Conservation (phyloP, 2,797 vertebrate species). For the Fratercula arctica region DNA sequence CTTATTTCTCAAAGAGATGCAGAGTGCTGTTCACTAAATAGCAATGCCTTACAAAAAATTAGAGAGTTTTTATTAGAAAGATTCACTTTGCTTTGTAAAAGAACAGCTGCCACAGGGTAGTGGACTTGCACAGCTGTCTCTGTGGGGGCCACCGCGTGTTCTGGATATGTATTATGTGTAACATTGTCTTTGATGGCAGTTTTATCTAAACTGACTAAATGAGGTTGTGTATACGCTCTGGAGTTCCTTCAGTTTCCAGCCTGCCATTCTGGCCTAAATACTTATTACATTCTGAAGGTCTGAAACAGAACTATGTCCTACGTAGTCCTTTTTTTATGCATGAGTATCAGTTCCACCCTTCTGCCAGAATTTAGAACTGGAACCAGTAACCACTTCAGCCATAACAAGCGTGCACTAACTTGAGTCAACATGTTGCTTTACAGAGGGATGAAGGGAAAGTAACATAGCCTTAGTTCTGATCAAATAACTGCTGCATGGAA, state of each 20-base stretch:
- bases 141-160: background rate
- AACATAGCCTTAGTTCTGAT: background rate
- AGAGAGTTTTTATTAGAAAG: background rate
- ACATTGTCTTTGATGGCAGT: background rate
- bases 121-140: background rate
- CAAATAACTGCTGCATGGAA: background rate
- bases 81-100: background rate
- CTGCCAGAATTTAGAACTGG: background rate
- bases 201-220: background rate
- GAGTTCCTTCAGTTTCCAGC: background rate
- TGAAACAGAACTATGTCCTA: background rate
- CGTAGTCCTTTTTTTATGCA: background rate
- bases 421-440: background rate
- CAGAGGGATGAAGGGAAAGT: background rate
- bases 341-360: background rate
- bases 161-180: background rate
- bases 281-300: background rate
- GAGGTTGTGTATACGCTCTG: fast-evolving
- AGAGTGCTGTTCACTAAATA: background rate
- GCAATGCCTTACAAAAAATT: background rate
- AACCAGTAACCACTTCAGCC: background rate
- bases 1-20: background rate
- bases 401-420: background rate
- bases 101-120: background rate
- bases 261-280: background rate